Conservation (phyloP, 2,888 invertebrate species). For the Philonicus albiceps region DNA sequence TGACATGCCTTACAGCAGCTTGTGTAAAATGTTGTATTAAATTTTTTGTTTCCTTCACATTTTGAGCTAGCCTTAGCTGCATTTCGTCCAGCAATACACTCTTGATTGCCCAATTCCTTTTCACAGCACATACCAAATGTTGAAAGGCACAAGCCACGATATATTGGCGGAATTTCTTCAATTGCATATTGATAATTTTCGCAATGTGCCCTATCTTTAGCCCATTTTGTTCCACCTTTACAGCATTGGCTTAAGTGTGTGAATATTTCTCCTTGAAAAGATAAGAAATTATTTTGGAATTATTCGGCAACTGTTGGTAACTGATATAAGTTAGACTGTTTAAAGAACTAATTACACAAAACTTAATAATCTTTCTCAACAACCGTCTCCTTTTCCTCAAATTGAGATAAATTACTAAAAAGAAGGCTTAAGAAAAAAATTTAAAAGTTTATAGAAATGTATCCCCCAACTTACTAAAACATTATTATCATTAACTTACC, state of each 20-base stretch:
- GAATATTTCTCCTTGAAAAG: conserved; percentile 52
- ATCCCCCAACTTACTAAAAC: too few species aligned
- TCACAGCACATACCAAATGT: conserved; percentile 72
- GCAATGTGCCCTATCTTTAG: conserved; percentile 64
- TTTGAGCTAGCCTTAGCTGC: conserved; percentile 57
- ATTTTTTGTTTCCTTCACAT: conserved; percentile 52
- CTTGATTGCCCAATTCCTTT: conserved; percentile 63
- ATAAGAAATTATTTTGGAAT: not conserved
- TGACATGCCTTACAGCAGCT: conserved; percentile 73
- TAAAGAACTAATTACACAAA: too few species aligned
- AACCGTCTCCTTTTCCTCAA: too few species aligned
- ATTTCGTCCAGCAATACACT: conserved; percentile 58
- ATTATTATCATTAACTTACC: not conserved
- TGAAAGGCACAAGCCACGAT: conserved; percentile 70
- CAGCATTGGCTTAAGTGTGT: conserved; percentile 65
- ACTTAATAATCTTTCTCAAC: too few species aligned
- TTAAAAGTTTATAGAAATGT: too few species aligned
- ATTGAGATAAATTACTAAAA: too few species aligned
- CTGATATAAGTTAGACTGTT: too few species aligned
- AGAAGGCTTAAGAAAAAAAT: too few species aligned
- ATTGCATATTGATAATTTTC: conserved; percentile 65
- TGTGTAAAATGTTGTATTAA: conserved; percentile 58
- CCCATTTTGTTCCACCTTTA: conserved; percentile 65
- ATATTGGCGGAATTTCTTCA: conserved; percentile 66
- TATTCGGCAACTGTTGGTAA: too few species aligned